Conservation (phyloP, 2,113 vertebrate species). For the Cyphomyrus plagiostoma region DNA sequence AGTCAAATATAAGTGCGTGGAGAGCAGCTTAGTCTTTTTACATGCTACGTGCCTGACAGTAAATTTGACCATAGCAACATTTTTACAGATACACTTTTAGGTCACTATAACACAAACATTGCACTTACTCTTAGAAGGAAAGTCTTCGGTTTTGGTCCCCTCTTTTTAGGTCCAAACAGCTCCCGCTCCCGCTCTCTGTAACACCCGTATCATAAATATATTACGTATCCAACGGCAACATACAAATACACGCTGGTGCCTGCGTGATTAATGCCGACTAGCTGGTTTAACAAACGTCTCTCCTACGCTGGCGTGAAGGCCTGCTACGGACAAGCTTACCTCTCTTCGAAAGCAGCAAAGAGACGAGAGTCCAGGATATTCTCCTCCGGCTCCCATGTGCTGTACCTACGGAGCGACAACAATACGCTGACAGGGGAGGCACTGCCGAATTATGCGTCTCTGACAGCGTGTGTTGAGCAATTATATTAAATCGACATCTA, state of each 20-base stretch:
- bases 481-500: not conserved
- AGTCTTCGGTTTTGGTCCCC: constrained; percentile 95
- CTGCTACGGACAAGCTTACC: constrained; percentile 63
- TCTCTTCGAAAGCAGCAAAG: constrained; percentile 92
- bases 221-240: not conserved
- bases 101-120: not conserved
- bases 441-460: not conserved
- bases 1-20: not conserved
- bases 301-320: constrained; percentile 28
- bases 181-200: constrained; percentile 89
- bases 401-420: constrained; percentile 70
- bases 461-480: not conserved
- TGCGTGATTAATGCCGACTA: not conserved
- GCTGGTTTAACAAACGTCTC: not conserved
- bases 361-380: constrained; percentile 94
- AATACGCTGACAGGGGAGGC: not conserved
- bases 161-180: constrained; percentile 88
- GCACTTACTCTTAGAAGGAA: constrained; percentile 84
- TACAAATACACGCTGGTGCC: not conserved
- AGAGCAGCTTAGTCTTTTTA: constrained; percentile 17
- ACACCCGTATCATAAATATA: constrained; percentile 22
- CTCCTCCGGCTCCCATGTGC: constrained; percentile 97
- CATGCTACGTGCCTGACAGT: constrained; percentile 16
- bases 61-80: not conserved
- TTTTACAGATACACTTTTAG: not conserved